Base-by-base conservation (phyloP, 2,888 invertebrate genomes). In the Drosophila niveifrons region DNA sequence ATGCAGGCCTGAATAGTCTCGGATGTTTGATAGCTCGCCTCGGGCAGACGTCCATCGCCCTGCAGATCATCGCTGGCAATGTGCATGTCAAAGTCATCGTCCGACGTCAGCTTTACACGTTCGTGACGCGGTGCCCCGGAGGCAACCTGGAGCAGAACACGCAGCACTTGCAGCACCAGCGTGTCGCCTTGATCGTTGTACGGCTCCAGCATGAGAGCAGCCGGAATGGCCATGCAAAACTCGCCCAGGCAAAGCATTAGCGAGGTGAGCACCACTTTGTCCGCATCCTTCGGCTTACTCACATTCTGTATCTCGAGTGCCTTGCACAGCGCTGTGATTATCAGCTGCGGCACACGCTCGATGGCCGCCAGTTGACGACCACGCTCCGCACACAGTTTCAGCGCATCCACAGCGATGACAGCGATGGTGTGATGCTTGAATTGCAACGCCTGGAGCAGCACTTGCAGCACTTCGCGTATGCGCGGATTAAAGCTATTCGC, bases 231-330 rank as follows among this genome's bases (percentile, higher is more conserved):
- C 94, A 98, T 97, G 61, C 98, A 98, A 95, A 98, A 98, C 93
- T 98, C 98, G 0, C 98, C 97, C 69, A 99, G 93, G 90, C 98
- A 97, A 62, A 98, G 94, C 86, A 98, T 94, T 80, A 98, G 93
- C 0, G 97, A 96, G 31, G 92, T 92, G 2, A 93, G 72, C 28
- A 92, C 90, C 39, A 90, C 88, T 68, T 93, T 93, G 57, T 93
- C 92, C 0, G 91, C 88, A 61, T 92, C 92, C 63, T 90, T 91
- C 2, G 92, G 92, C 78, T 90, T 91, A 11, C 88, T 69, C 0
- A 92, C 91, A 57, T 91, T 90, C 71, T 92, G 92, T 50, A 92
- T 91, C 75, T 93, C 92, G 31, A 93, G 68, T 0, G 92, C 92
- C 56, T 91, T 91, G 58, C 92, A 92, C 29, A 93, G 77, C 0